Conservation (phyloP, 2,113 vertebrate species). For the Elachura formosa region DNA sequence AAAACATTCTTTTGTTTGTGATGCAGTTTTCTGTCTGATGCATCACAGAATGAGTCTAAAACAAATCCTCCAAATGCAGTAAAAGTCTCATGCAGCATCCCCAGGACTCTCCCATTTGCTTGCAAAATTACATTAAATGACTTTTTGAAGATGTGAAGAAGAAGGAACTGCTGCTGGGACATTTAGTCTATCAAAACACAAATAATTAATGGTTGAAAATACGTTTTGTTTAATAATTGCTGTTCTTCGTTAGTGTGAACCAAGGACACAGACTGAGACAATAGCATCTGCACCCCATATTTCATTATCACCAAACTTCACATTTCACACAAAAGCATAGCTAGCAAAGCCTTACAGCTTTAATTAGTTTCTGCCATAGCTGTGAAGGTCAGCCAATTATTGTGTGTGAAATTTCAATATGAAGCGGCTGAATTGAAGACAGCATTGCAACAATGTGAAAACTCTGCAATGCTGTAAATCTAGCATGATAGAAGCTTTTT, state of each 20-base stretch:
- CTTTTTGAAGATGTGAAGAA: constrained; percentile 46
- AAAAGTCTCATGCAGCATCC: neutral
- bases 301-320: constrained; percentile 98
- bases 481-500: constrained; percentile 25
- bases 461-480: constrained; percentile 60
- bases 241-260: constrained; percentile 77
- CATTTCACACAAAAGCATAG: constrained; percentile 87
- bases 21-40: neutral
- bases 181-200: constrained; percentile 68
- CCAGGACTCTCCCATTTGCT: neutral
- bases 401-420: constrained; percentile 92
- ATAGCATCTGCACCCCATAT: constrained; percentile 81
- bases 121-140: constrained; percentile 53
- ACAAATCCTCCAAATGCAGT: neutral
- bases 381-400: constrained; percentile 99
- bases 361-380: constrained; percentile 96
- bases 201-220: constrained; percentile 73
- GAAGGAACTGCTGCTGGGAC: constrained; percentile 40
- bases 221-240: constrained; percentile 77
- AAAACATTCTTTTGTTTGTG: neutral
- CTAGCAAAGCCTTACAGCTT: constrained; percentile 89
- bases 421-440: constrained; percentile 74
- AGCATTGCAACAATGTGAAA: constrained; percentile 68
- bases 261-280: constrained; percentile 77
- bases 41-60: neutral